Percentiles rank a stretch among this genome's conserved stretches.
These are phyloP conservation scores for Lophotriccus pileatus DNA, from an alignment of 2,797 vertebrate genomes.

Conservation along the genomic window DNA sequence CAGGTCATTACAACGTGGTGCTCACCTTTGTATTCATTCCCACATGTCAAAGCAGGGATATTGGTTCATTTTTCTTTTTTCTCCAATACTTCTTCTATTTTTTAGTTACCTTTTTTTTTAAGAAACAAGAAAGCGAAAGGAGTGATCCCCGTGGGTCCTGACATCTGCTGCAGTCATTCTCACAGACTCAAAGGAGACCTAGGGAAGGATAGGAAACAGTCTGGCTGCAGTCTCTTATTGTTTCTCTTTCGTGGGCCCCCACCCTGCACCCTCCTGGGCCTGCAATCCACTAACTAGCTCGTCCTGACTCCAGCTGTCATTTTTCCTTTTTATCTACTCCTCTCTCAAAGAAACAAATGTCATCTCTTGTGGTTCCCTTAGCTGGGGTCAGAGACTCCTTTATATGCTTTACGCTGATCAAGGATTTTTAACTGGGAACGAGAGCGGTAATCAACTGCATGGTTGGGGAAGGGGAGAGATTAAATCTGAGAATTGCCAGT, in stretches of 20 bases:
- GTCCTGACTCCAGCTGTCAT: conserved; percentile 67
- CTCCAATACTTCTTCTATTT: not conserved
- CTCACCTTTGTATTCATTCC: conserved; percentile 49
- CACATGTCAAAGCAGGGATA: not conserved
- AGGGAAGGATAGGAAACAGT: conserved; percentile 33
- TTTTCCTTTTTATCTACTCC: conserved; percentile 60
- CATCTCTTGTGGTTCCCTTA: conserved; percentile 57
- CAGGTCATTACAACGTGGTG: conserved; percentile 47
- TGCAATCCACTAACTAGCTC: conserved; percentile 66
- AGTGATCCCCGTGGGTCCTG: conserved; percentile 19
- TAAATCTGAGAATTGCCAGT: conserved; percentile 54
- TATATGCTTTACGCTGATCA: conserved; percentile 50
- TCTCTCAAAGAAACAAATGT: conserved; percentile 59
- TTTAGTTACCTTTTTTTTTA: conserved; percentile 17
- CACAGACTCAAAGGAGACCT: conserved; percentile 41
- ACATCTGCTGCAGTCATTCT: conserved; percentile 62
- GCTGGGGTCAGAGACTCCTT: conserved; percentile 51
- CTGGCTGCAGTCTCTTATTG: conserved; percentile 41
- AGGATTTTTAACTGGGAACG: conserved; percentile 59
- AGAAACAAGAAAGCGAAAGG: conserved; percentile 28
- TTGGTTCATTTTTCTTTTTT: not conserved
- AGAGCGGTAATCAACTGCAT: conserved; percentile 48
- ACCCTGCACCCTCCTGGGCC: conserved; percentile 58
- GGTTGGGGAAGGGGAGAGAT: conserved; percentile 48
- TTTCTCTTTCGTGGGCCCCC: conserved; percentile 37